Conservation (phyloP, 2,888 invertebrate species). For the Bugula neritina region DNA sequence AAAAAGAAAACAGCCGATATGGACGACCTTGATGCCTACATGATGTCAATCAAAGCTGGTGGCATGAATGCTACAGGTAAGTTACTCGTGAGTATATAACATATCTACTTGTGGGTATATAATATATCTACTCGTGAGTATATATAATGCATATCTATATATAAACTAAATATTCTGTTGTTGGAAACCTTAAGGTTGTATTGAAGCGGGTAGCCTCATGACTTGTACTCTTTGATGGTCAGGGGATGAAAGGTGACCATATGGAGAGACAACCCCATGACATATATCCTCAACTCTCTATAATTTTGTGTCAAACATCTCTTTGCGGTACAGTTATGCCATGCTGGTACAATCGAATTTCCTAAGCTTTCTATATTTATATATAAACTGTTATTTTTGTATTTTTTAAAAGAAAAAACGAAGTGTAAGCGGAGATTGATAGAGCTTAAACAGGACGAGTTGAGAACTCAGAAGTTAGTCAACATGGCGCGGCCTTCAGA, state of each 20-base stretch:
- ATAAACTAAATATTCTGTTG: too few relatives aligned
- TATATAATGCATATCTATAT: too few relatives aligned
- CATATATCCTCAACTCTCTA: not conserved
- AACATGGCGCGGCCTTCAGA: conserved; percentile 60
- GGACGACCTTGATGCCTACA: conserved; percentile 78
- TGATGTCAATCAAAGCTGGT: conserved; percentile 59
- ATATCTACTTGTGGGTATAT: too few relatives aligned
- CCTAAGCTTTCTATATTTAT: too few relatives aligned
- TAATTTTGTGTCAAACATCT: not conserved
- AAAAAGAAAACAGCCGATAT: conserved; percentile 54
- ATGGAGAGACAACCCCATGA: not conserved
- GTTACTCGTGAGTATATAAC: too few relatives aligned
- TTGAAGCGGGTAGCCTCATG: too few relatives aligned
- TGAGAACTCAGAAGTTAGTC: conserved; percentile 65
- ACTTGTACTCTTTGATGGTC: not conserved
- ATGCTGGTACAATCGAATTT: too few relatives aligned
- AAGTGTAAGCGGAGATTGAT: conserved; percentile 59
- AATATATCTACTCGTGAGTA: too few relatives aligned
- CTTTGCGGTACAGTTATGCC: not conserved
- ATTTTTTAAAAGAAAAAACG: conserved; percentile 44
- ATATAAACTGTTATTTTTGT: too few relatives aligned
- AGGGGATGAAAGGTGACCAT: not conserved
- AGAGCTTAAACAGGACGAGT: conserved; percentile 65
- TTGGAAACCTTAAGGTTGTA: too few relatives aligned
- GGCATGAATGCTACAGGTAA: conserved; percentile 50